A percentile compares a stretch with the other conserved stretches of the same genome.
Conservation (phyloP, 2,888 invertebrate species). For the Lycocerus yunnanus region DNA sequence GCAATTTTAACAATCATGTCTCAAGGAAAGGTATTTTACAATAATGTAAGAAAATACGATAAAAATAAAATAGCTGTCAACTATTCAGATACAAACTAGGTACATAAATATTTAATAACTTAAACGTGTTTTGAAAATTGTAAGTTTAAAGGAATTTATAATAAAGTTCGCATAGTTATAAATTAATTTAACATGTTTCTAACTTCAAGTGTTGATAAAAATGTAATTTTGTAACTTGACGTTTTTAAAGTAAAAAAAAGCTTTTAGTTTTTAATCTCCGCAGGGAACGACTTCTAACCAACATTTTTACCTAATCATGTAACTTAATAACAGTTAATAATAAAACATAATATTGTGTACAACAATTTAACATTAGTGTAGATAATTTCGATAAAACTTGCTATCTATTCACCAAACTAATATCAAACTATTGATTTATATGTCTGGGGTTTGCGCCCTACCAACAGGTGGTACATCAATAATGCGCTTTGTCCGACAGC, state of each 20-base stretch:
- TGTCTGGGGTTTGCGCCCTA: constrained; percentile 11
- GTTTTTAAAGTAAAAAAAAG: background rate
- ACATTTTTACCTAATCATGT: background rate
- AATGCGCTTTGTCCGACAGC: constrained; percentile 19
- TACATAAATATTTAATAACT: background rate
- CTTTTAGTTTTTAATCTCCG: background rate
- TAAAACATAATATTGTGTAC: background rate
- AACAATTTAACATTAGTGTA: background rate
- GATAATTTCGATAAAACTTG: background rate
- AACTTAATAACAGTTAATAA: background rate
- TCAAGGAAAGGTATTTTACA: background rate
- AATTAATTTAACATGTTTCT: background rate
- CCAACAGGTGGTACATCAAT: constrained; percentile 31
- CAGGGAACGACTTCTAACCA: background rate
- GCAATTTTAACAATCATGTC: background rate
- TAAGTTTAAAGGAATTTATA: background rate
- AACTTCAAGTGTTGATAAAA: background rate
- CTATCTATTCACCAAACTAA: background rate
- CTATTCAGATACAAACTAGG: background rate
- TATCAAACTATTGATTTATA: constrained; percentile 21
- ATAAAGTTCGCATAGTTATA: background rate
- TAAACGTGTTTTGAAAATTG: background rate
- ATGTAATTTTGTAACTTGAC: background rate
- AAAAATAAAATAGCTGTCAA: background rate
- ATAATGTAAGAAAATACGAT: background rate